Evolutionary conservation across 2,797 vertebrate species (phyloP).

Genomic region (Melanotaenia maccullochi): DNA sequence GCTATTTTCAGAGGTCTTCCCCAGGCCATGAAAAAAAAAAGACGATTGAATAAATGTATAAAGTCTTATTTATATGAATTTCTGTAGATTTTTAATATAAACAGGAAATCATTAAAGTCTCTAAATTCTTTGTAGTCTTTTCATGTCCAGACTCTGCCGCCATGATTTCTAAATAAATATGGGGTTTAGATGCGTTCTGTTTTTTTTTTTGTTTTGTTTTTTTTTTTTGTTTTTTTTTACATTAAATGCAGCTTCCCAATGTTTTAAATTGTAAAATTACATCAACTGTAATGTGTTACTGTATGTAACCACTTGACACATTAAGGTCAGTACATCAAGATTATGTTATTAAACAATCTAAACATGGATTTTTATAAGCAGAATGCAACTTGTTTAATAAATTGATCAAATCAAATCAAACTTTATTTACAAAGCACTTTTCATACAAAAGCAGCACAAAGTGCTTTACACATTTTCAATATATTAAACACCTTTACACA

Average conservation of each 20-base stretch:
- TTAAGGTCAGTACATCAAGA: not conserved
- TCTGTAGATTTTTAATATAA: too few species aligned
- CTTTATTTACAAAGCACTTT: too few species aligned
- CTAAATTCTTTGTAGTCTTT: too few species aligned
- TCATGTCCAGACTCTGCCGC: too few species aligned
- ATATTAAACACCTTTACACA: too few species aligned
- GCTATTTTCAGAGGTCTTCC: too few species aligned
- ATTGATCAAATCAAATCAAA: not conserved
- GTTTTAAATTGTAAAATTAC: not conserved
- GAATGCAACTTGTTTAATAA: conserved; percentile 32
- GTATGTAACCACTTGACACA: not conserved
- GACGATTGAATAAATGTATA: too few species aligned
- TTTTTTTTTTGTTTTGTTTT: not conserved
- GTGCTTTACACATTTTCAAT: too few species aligned
- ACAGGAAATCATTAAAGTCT: too few species aligned
- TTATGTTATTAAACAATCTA: conserved; percentile 36
- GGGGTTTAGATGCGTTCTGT: not conserved
- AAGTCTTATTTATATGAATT: too few species aligned
- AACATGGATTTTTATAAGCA: conserved; percentile 14
- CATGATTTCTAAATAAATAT: not conserved
- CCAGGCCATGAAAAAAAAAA: too few species aligned
- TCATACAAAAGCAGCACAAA: too few species aligned
- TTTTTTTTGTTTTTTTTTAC: not conserved
- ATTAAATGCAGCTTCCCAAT: not conserved
- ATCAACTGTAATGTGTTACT: not conserved